These are phyloP conservation scores for Palythoa heliodiscus DNA, from an alignment of 92 coral and sea anemone species.

Conservation along the genomic window DNA sequence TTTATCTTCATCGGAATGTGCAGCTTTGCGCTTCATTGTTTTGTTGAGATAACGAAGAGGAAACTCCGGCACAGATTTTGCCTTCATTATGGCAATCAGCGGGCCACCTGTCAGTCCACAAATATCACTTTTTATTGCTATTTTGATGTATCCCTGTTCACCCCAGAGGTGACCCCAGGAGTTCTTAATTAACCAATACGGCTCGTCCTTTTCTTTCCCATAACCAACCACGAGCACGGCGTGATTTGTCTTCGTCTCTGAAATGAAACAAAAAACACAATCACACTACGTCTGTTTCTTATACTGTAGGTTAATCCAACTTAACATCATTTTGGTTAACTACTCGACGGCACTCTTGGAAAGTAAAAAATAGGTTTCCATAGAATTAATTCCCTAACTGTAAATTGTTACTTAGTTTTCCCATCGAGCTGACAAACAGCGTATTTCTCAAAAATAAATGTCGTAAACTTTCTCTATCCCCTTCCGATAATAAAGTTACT, in stretches of 20 bases:
- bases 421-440: too few relatives aligned
- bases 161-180: constrained; percentile 99
- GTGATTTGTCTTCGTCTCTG: constrained; percentile 7
- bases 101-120: constrained; percentile 84
- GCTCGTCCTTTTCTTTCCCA: constrained; percentile 53
- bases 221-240: constrained; percentile 51
- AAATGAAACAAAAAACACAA: neutral
- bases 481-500: too few relatives aligned
- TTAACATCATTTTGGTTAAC: too few relatives aligned
- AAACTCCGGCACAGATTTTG: constrained; percentile 55
- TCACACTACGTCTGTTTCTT: neutral
- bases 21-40: constrained; percentile 43
- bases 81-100: constrained; percentile 78
- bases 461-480: too few relatives aligned
- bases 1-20: constrained; percentile 29
- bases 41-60: constrained; percentile 72
- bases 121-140: constrained; percentile 67
- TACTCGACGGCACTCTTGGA: too few relatives aligned
- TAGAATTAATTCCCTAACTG: too few relatives aligned
- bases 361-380: too few relatives aligned
- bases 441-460: too few relatives aligned
- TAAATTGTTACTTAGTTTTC: too few relatives aligned
- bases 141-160: constrained; percentile 80
- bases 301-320: neutral
- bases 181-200: constrained; percentile 90